phyloP scores from a whole-genome alignment of 2,797 vertebrate genomes.

The Megaceryle alcyon region DNA sequence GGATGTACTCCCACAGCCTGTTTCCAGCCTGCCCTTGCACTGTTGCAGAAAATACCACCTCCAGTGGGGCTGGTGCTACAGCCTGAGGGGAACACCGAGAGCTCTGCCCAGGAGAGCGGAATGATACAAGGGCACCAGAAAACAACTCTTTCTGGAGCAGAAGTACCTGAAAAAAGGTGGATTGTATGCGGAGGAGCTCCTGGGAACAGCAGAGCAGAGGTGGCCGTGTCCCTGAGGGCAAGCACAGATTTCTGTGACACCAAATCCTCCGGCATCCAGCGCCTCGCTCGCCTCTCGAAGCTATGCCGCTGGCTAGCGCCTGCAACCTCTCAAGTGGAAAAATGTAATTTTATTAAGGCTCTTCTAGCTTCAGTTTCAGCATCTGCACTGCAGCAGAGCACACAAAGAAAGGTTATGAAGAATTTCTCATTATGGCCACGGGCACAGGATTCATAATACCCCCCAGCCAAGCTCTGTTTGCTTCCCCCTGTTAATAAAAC shows the following conservation, averaged over 20 bases:
- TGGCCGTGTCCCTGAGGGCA: neutral
- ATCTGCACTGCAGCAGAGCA: conserved; percentile 44
- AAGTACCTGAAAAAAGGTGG: neutral
- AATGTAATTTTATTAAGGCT: conserved; percentile 22
- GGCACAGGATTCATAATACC: neutral
- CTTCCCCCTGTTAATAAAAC: neutral
- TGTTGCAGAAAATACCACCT: neutral
- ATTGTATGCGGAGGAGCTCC: neutral
- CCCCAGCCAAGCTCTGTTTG: neutral
- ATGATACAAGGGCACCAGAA: neutral
- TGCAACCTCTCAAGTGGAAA: conserved; percentile 38
- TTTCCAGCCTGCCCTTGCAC: neutral
- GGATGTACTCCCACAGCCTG: neutral
- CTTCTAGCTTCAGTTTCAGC: conserved; percentile 7
- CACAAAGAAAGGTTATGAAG: conserved; percentile 23
- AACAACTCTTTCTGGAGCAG: neutral
- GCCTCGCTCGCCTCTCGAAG: accelerated
- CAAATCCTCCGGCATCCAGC: neutral
- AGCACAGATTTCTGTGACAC: accelerated
- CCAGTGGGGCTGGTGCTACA: neutral
- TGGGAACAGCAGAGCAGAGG: neutral
- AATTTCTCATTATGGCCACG: conserved; percentile 3
- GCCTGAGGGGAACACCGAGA: neutral
- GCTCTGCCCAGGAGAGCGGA: neutral
- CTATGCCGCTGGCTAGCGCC: neutral